Evolutionary conservation across 2,797 vertebrate genomes (phyloP).

Genomic region (Trichosurus vulpecula): DNA sequence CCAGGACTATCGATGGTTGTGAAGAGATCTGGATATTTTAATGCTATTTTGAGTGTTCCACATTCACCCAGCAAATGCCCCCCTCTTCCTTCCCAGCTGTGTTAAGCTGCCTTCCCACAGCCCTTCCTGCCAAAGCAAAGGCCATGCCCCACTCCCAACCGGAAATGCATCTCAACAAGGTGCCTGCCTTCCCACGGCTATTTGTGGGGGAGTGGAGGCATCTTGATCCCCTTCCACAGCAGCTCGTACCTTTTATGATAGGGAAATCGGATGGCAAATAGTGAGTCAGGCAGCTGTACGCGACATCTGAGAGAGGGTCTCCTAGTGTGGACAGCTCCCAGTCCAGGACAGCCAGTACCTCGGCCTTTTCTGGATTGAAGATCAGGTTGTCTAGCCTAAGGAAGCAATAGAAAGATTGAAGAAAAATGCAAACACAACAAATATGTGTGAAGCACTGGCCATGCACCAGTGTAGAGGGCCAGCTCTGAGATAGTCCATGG

Average conservation of each 20-base stretch:
- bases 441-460: too few species aligned
- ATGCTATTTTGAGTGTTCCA: neutral
- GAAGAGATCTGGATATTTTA: neutral
- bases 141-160: neutral
- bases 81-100: too few species aligned
- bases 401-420: constrained; percentile 63
- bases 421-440: neutral
- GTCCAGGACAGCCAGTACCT: constrained; percentile 88
- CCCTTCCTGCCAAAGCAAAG: neutral
- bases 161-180: neutral
- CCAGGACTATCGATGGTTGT: neutral
- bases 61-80: neutral
- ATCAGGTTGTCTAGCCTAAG: constrained; percentile 88
- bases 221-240: too few species aligned
- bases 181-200: rapidly evolving
- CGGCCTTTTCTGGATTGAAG: constrained; percentile 86
- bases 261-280: constrained; percentile 83
- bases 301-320: constrained; percentile 87
- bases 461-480: too few species aligned
- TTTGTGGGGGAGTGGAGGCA: neutral
- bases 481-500: too few species aligned
- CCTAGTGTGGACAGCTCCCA: constrained; percentile 89
- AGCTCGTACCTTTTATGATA: constrained; percentile 83
- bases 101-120: neutral
- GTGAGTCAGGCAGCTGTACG: constrained; percentile 85